These are phyloP conservation scores for Microctenopoma stevenorrisi DNA, from an alignment of 2,797 vertebrate genomes.

Conservation along the genomic window DNA sequence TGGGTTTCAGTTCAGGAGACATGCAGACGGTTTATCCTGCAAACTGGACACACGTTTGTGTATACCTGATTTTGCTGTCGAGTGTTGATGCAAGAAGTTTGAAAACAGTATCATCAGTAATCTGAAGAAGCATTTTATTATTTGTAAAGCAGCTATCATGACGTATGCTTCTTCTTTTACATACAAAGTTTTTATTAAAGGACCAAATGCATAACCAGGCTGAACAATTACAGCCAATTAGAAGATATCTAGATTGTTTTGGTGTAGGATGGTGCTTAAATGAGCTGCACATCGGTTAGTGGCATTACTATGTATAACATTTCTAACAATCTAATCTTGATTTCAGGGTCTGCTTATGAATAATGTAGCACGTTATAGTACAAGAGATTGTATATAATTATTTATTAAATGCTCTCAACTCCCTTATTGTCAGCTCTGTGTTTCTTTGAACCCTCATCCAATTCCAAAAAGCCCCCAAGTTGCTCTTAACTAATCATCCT, in stretches of 20 bases:
- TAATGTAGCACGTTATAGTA: background rate
- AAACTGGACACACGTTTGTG: background rate
- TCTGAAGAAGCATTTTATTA: background rate
- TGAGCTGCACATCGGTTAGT: background rate
- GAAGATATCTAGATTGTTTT: background rate
- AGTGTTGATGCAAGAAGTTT: no score
- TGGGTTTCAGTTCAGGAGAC: background rate
- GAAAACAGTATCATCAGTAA: background rate
- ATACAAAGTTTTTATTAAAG: background rate
- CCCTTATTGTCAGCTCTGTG: conserved; percentile 1
- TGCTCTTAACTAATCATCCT: conserved; percentile 33
- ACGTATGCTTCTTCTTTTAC: no score
- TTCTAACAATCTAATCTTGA: background rate
- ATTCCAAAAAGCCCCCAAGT: conserved; percentile 5
- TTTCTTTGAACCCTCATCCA: conserved; percentile 14
- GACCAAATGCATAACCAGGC: background rate
- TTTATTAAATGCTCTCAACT: conserved; percentile 23
- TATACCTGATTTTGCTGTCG: no score
- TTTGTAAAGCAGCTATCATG: no score
- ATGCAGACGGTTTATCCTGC: background rate
- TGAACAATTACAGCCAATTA: background rate
- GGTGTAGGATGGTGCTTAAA: background rate
- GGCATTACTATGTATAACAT: background rate
- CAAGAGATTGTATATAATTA: conserved; percentile 5
- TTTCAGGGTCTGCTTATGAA: background rate